Percentiles rank a stretch among this genome's conserved stretches.
These are phyloP conservation scores for Cydia fagiglandana DNA, from an alignment of 1,140 invertebrate species.

Conservation along the genomic window DNA sequence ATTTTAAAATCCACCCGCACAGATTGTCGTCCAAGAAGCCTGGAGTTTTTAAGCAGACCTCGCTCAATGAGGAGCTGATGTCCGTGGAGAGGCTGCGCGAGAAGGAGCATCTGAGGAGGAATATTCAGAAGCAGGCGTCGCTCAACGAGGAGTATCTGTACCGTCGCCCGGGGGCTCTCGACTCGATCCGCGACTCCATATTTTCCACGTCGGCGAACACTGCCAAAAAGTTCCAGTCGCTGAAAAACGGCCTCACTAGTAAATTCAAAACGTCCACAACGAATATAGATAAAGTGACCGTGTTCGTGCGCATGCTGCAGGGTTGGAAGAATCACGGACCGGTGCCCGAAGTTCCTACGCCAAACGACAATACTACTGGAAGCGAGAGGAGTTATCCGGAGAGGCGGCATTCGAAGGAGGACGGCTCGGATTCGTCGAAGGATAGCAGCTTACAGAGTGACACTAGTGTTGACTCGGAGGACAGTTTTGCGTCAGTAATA, in stretches of 20 bases:
- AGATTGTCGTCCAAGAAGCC: conserved; percentile 77
- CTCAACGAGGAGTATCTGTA: conserved; percentile 92
- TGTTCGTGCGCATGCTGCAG: conserved; percentile 88
- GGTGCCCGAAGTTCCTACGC: conserved; percentile 72
- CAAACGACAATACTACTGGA: conserved; percentile 64
- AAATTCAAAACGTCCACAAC: conserved; percentile 89
- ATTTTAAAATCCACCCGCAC: conserved; percentile 79
- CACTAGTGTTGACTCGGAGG: conserved; percentile 95
- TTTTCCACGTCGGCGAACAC: conserved; percentile 85
- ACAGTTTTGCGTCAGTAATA: conserved; percentile 94
- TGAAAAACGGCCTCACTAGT: conserved; percentile 91
- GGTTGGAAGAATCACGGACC: conserved; percentile 84
- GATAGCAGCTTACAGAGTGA: conserved; percentile 95
- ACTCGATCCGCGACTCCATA: conserved; percentile 86
- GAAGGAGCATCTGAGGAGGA: conserved; percentile 89
- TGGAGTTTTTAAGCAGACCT: conserved; percentile 90
- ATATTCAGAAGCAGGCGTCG: conserved; percentile 93
- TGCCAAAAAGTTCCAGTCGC: conserved; percentile 88
- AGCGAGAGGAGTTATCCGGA: conserved; percentile 65
- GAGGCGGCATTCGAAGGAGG: conserved; percentile 81
- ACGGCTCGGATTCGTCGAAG: conserved; percentile 94
- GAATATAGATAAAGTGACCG: conserved; percentile 88
- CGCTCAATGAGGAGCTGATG: conserved; percentile 94
- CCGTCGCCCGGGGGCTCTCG: conserved; percentile 83
- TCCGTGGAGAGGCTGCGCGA: conserved; percentile 89